Percentiles rank a stretch among this genome's conserved stretches.
These are phyloP conservation scores for Temnothorax ravouxi DNA, from an alignment of 2,888 invertebrate species.

Conservation along the genomic window DNA sequence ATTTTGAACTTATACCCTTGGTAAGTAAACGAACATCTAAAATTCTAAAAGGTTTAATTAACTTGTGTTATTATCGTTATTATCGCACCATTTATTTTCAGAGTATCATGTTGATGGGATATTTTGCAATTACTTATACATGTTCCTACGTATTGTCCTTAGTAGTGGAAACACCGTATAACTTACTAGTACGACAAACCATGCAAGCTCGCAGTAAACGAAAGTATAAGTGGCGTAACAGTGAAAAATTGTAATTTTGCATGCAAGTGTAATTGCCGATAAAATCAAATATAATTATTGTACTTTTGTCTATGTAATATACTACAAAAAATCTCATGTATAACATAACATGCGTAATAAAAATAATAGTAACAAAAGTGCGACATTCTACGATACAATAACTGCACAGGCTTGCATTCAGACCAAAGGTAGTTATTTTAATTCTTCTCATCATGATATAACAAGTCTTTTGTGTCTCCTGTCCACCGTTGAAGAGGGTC, in stretches of 20 bases:
- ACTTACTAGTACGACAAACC: slow-evolving; percentile 82
- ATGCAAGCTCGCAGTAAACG: slow-evolving; percentile 61
- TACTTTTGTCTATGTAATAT: too few species aligned
- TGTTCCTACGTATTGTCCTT: slow-evolving; percentile 83
- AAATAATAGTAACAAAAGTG: too few species aligned
- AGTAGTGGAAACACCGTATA: slow-evolving; percentile 85
- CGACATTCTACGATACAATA: too few species aligned
- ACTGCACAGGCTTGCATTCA: too few species aligned
- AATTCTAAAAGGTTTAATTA: background rate
- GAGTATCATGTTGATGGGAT: slow-evolving; percentile 80
- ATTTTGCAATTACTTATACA: slow-evolving; percentile 80
- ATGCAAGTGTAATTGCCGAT: background rate
- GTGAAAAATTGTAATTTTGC: slow-evolving; percentile 46
- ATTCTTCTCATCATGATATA: too few species aligned
- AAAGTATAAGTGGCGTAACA: slow-evolving; percentile 47
- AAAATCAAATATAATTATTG: background rate
- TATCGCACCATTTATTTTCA: slow-evolving; percentile 69
- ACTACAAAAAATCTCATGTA: too few species aligned
- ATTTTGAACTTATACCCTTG: slow-evolving; percentile 81
- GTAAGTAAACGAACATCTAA: slow-evolving; percentile 79
- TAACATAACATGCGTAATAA: too few species aligned
- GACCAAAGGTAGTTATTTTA: too few species aligned
- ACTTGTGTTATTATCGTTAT: slow-evolving; percentile 12
- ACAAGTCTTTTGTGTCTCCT: too few species aligned
- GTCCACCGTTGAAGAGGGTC: too few species aligned